Evolutionary conservation across 1,140 invertebrate species (phyloP), one percentile per base, ranked within the genome.

Genomic region (Nymphalis io): DNA sequence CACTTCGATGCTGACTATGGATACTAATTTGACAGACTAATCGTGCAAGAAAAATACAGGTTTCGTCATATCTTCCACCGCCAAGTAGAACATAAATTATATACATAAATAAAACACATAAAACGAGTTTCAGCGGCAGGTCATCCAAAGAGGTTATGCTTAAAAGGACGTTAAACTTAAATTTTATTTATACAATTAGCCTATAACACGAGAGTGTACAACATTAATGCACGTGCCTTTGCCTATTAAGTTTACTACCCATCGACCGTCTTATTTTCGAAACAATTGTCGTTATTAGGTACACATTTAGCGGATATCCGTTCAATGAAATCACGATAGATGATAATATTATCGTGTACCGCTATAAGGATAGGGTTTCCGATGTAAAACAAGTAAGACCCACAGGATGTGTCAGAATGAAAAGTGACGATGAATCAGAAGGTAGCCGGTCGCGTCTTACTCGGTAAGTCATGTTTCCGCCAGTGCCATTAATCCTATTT

Each of bases 201-300:
- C 27, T 33, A 33, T 8, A 33, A 33, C 27, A 33, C 27, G 27
- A 8, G 5, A 1, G 40, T 57, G 33, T 42, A 61, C n/a, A 42
- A 65, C 62, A 42, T 65, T 73, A 75, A 72, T 69, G 73, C 78
- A 83, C 81, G 81, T 80, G 79, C 81, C 77, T 64, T 70, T 72
- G 63, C 73, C 73, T 64, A 74, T 80, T 82, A 77, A 80, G 76
- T 72, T 80, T 71, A 81, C 81, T 81, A 81, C 81, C 79, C 78
- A 79, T 78, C 66, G 75, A 75, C 75, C 72, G 62, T 51, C 51
- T 74, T 78, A 73, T 79, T 80, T 80, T 73, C 73, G 75, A 73
- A 78, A 74, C 70, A 65, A 71, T 51, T 18, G 46, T 64, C 38
- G 65, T 48, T 64, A 68, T 71, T 76, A 65, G 46, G 58, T 55